Conservation (phyloP, 2,113 vertebrate genomes). For the Fulica atra region DNA sequence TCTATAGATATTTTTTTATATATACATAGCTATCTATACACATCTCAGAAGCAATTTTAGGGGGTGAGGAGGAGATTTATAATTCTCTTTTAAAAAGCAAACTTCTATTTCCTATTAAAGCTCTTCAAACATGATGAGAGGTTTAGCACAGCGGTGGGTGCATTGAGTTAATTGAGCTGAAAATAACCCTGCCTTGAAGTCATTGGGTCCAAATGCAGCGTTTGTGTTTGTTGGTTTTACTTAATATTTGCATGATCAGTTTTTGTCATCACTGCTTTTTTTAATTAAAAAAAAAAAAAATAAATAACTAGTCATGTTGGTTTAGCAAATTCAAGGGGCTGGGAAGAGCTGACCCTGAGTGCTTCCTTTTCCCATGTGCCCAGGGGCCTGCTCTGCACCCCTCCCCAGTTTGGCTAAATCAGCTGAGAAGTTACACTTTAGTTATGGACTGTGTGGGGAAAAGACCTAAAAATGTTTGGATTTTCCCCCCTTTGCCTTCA, state of each 20-base stretch:
- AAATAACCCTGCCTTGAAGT: neutral
- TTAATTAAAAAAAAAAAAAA: too few relatives aligned
- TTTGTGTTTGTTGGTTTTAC: neutral
- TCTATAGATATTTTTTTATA: too few relatives aligned
- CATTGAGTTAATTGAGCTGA: neutral
- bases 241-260: neutral
- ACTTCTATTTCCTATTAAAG: neutral
- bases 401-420: rapidly evolving
- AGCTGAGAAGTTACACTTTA: neutral
- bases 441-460: neutral
- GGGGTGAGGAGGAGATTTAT: neutral
- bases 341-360: neutral
- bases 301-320: neutral
- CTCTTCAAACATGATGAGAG: neutral
- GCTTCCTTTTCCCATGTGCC: neutral
- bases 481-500: neutral
- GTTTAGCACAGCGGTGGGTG: neutral
- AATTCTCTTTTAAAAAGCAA: neutral
- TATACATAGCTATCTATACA: too few relatives aligned
- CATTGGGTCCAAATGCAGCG: neutral
- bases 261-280: neutral
- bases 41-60: neutral
- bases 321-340: neutral
- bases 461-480: neutral
- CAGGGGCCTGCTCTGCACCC: neutral